Percentiles rank a stretch among this genome's conserved stretches.
Evolutionary conservation across 2,797 vertebrate genomes (phyloP).

Genomic region (Diglossa cyanea): DNA sequence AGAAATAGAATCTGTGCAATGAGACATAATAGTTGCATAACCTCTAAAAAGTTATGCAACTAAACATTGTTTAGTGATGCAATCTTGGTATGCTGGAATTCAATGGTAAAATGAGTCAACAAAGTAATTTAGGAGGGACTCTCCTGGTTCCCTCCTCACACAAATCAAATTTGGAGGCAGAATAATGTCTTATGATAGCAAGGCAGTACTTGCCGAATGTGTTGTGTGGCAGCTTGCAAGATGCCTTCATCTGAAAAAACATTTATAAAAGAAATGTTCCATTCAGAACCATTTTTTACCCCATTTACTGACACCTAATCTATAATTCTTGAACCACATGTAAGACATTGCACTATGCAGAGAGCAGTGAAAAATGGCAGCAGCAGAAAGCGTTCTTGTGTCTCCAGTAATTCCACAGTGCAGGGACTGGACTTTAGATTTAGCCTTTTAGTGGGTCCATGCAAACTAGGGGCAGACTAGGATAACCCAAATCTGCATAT

Average conservation of each 20-base stretch:
- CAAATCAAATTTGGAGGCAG: conserved; percentile 41
- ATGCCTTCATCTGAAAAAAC: neutral
- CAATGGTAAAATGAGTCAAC: conserved; percentile 39
- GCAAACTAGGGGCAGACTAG: neutral
- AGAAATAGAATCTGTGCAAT: neutral
- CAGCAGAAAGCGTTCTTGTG: neutral
- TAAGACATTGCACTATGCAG: neutral
- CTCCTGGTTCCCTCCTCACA: conserved; percentile 1
- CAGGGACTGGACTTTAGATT: neutral
- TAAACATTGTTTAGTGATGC: conserved; percentile 22
- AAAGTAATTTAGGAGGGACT: conserved; percentile 19
- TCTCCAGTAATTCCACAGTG: neutral
- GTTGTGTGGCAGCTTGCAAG: conserved; percentile 1
- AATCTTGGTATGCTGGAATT: conserved; percentile 19
- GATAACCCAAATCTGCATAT: neutral
- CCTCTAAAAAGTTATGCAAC: neutral
- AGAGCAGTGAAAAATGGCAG: neutral
- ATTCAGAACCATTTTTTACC: conserved; percentile 11
- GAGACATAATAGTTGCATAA: neutral
- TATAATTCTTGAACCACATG: conserved; percentile 1
- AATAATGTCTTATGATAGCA: neutral
- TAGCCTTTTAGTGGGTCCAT: neutral
- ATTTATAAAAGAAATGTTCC: conserved; percentile 54
- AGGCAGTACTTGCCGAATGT: conserved; percentile 11
- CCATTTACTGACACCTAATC: neutral